Evolutionary conservation across 1,140 invertebrate species (phyloP).

Genomic region (Diachasma alloeum): DNA sequence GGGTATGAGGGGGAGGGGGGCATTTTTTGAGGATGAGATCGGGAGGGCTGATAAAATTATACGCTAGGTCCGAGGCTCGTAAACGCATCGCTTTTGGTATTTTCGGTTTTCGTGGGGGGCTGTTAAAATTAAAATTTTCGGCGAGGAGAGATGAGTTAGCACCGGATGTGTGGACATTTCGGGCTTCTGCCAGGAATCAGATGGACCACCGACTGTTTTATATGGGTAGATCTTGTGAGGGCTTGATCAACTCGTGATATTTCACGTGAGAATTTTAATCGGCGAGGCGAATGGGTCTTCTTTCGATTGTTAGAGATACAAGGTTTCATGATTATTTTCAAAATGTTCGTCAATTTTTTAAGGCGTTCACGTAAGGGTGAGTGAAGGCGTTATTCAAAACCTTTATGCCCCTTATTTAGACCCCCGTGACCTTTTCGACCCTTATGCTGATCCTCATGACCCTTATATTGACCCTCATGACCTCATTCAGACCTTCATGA

Average conservation of each 20-base stretch:
- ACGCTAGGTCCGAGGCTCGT: constrained; percentile 49
- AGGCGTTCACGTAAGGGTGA: too few species aligned
- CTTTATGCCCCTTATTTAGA: too few species aligned
- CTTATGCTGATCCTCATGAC: too few species aligned
- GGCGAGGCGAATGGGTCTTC: too few species aligned
- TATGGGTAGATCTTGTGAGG: background rate
- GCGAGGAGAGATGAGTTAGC: constrained; percentile 50
- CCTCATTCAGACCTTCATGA: too few species aligned
- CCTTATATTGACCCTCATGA: too few species aligned
- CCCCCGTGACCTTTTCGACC: too few species aligned
- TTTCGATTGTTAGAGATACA: background rate
- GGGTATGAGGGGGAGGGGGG: background rate
- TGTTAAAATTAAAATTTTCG: constrained; percentile 61
- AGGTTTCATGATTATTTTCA: too few species aligned
- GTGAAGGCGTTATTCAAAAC: too few species aligned
- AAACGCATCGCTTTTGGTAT: constrained; percentile 45
- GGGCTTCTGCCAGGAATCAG: constrained; percentile 21
- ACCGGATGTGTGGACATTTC: constrained; percentile 12
- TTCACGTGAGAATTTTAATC: background rate
- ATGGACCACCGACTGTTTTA: background rate
- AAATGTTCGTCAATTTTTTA: too few species aligned
- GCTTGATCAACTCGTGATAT: background rate
- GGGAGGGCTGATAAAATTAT: constrained; percentile 61
- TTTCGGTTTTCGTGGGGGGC: constrained; percentile 30
- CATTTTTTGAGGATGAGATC: constrained; percentile 44